These are phyloP conservation scores for Campylorhamphus procurvoides DNA, from an alignment of 2,113 vertebrate genomes.

Conservation along the genomic window DNA sequence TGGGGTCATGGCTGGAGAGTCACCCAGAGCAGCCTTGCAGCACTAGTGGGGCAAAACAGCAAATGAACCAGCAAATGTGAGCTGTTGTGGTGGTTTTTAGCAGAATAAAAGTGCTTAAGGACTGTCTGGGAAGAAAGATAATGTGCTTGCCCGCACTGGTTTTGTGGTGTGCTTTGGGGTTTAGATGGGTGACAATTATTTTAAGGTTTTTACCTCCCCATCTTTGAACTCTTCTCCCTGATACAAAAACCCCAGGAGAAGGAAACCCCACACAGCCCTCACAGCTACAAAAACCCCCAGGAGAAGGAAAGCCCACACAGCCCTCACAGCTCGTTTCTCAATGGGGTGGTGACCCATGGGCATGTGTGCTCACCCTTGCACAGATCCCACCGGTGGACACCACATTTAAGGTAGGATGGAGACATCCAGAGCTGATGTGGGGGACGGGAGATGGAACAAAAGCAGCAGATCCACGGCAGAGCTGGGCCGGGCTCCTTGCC, in stretches of 20 bases:
- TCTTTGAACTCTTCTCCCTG: not conserved
- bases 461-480: not conserved
- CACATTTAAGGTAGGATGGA: not conserved
- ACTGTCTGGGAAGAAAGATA: not conserved
- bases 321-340: rapidly evolving
- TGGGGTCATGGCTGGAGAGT: not conserved
- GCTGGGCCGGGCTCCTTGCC: constrained; percentile 17
- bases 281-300: not conserved
- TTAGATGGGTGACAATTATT: not conserved
- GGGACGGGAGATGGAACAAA: constrained; percentile 33
- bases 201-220: not conserved
- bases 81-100: not conserved
- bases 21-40: rapidly evolving
- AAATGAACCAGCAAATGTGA: not conserved
- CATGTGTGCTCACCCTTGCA: rapidly evolving
- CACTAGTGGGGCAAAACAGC: not conserved
- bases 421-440: not conserved
- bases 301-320: no score
- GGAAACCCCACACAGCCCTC: rapidly evolving
- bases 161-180: constrained; percentile 13
- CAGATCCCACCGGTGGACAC: not conserved
- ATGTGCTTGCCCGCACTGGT: not conserved
- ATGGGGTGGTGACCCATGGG: rapidly evolving
- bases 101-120: not conserved
- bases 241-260: not conserved